Evolutionary conservation across 2,888 invertebrate genomes (phyloP), one percentile per base, ranked within the genome.

Genomic region (Acleris sparsana): DNA sequence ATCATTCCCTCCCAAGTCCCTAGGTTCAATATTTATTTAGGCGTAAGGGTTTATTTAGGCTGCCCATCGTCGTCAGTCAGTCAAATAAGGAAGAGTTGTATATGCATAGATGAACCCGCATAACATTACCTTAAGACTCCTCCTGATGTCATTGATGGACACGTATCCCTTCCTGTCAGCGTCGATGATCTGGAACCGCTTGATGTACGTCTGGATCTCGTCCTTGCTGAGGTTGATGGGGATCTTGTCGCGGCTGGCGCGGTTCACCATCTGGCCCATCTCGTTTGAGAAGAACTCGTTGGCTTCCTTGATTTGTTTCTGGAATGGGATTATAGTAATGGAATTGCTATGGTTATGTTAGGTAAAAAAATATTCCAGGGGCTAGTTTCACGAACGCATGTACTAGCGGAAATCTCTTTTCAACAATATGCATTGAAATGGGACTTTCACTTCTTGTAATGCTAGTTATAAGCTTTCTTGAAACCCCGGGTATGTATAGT

Each of bases 91-190:
- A 25, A 29, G 39, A 18, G 33, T 33, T 17, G 17, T 29, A 11
- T 18, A 20, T 55, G 20, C 33, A 20, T 9, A 33, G 9, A 33
- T 4, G 33, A 33, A 33, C 33, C 11, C 5, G 16, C 39, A 39
- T 62, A 22, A 53, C 61, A 39, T 52, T 74, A 99, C 99, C 96
- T 99, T 99, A 68, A 99, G 95, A 85, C 98, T 97, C 82, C 97
- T 94, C 73, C 99, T 94, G 73, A 99, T 97, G 84, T 99, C 99
- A 85, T 98, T 99, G 77, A 99, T 97, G 25, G 99, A 99, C 68
- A 99, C 98, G 88, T 97, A 99, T 75, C 99, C 99, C 88, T 99
- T 99, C 80, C 97, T 95, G 81, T 99, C 99, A 77, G 96, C 96
- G 93, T 99, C 99, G 73, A 99, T 97, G 76, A 97, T 95, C 86